Evolutionary conservation across 2,113 vertebrate species (phyloP).

Genomic region (Pteropus alecto): DNA sequence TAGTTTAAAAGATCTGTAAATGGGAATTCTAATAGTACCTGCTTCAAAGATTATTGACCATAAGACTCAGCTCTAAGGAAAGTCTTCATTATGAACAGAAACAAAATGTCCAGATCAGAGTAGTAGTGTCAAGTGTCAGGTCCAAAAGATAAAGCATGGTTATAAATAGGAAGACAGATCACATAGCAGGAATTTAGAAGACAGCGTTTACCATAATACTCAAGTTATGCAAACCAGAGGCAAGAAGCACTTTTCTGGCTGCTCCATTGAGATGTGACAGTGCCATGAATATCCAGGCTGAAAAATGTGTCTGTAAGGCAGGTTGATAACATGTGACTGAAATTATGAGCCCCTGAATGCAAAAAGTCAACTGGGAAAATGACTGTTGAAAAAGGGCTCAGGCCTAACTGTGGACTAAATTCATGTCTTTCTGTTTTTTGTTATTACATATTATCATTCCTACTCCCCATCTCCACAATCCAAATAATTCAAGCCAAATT

Average conservation of each 20-base stretch:
- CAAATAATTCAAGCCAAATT: constrained; percentile 30
- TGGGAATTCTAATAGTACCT: not conserved
- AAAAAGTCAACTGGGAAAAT: constrained; percentile 7
- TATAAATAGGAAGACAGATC: not conserved
- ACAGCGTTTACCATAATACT: not conserved
- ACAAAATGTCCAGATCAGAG: not conserved
- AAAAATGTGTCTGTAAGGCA: constrained; percentile 6
- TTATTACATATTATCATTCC: not conserved
- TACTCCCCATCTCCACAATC: not conserved
- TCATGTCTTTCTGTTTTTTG: not conserved
- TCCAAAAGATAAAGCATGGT: not conserved
- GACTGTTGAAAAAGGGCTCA: not conserved
- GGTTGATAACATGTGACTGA: not conserved
- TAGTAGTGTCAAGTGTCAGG: not conserved
- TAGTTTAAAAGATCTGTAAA: not conserved
- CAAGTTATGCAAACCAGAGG: not conserved
- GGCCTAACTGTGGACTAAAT: not conserved
- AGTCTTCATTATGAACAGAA: not conserved
- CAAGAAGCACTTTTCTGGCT: not conserved
- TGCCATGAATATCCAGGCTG: not conserved
- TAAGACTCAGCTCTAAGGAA: not conserved
- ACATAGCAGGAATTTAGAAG: not conserved
- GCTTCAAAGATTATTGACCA: not conserved
- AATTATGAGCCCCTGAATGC: not conserved
- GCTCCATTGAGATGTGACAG: not conserved